Evolutionary conservation across 2,888 invertebrate genomes (phyloP).

Genomic region (Drosophila prolongata): DNA sequence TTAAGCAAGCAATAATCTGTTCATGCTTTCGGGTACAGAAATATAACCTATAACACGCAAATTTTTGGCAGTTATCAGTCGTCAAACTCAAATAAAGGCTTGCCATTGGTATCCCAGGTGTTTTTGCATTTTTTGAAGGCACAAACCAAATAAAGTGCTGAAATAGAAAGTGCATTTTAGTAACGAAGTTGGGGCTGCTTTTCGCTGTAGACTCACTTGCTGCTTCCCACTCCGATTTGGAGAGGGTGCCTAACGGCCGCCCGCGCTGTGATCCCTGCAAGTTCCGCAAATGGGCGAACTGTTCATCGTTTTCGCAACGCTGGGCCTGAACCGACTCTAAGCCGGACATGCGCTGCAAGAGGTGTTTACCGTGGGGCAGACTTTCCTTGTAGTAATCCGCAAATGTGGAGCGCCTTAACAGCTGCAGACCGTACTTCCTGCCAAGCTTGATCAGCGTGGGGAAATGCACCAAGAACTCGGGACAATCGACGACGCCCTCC

Average conservation of each 20-base stretch:
- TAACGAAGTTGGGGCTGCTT: neutral
- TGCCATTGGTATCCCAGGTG: slow-evolving; percentile 66
- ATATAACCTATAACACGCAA: neutral
- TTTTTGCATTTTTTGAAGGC: slow-evolving; percentile 90
- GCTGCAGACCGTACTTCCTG: slow-evolving; percentile 89
- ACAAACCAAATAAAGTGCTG: slow-evolving; percentile 93
- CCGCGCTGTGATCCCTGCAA: slow-evolving; percentile 82
- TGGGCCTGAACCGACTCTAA: slow-evolving; percentile 90
- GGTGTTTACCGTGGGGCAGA: slow-evolving; percentile 77
- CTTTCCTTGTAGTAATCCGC: slow-evolving; percentile 88
- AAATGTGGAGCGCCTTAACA: slow-evolving; percentile 90
- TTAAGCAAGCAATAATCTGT: slow-evolving; percentile 21
- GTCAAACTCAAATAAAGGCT: slow-evolving; percentile 66
- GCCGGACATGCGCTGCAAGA: slow-evolving; percentile 92
- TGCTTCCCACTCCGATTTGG: slow-evolving; percentile 96
- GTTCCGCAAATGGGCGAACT: slow-evolving; percentile 90
- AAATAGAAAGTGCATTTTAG: slow-evolving; percentile 81
- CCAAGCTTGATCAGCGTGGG: slow-evolving; percentile 91
- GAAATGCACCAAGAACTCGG: slow-evolving; percentile 98
- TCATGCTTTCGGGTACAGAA: slow-evolving; percentile 33
- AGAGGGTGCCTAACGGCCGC: slow-evolving; percentile 91
- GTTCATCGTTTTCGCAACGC: slow-evolving; percentile 85
- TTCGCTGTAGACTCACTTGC: slow-evolving; percentile 87
- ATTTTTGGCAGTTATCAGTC: slow-evolving; percentile 48
- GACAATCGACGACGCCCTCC: slow-evolving; percentile 98